phyloP scores from a whole-genome alignment of 2,113 vertebrate species.

The Tamias sibiricus region DNA sequence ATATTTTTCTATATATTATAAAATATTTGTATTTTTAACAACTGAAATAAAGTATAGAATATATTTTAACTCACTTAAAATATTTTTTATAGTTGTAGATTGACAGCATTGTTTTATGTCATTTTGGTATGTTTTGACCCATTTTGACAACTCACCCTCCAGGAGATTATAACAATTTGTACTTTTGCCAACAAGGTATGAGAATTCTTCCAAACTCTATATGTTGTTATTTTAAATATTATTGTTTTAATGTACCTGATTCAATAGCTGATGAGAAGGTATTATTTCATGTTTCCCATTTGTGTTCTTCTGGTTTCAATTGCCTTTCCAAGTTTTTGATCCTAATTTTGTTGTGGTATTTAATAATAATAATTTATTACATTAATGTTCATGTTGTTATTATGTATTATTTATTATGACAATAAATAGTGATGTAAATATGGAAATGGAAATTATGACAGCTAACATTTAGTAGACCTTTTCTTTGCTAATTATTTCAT shows the following conservation, averaged over 20 bases:
- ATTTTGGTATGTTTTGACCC: not conserved
- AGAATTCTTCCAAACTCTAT: not conserved
- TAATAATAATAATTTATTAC: not conserved
- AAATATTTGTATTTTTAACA: not conserved
- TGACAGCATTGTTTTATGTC: not conserved
- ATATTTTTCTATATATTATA: not conserved
- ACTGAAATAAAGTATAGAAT: not conserved
- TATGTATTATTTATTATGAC: not conserved
- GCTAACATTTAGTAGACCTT: not conserved
- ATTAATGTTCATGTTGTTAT: not conserved
- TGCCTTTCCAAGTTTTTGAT: not conserved
- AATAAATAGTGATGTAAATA: not conserved
- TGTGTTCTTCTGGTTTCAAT: not conserved
- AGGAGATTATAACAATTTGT: not conserved
- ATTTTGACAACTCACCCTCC: not conserved
- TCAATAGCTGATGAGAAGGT: not conserved
- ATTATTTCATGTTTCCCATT: not conserved
- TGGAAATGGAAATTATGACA: not conserved
- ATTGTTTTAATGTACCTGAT: not conserved
- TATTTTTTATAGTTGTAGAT: too few species aligned
- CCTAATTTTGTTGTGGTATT: not conserved
- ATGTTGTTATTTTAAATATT: not conserved
- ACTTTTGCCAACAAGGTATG: not conserved
- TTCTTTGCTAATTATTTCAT: not conserved
- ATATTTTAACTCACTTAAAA: not conserved